Percentiles rank a stretch among this genome's conserved stretches.
These are phyloP conservation scores for Orycteropus afer DNA, from an alignment of 2,113 vertebrate genomes.

Conservation along the genomic window DNA sequence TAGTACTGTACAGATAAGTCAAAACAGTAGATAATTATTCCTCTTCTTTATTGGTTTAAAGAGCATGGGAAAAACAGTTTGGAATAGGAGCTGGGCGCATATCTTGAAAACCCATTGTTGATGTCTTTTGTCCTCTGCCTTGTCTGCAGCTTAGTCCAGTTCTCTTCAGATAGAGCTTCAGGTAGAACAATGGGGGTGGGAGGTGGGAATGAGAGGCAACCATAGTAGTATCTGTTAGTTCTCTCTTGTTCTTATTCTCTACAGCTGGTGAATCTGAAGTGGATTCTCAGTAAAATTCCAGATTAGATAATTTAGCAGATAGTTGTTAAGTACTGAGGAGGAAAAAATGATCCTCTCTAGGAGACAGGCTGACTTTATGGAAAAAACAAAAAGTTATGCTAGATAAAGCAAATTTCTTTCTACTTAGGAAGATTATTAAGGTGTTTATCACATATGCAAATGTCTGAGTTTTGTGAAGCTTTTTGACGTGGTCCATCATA, in stretches of 20 bases:
- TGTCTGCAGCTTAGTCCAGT: not conserved
- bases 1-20: not conserved
- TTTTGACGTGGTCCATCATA: slow-evolving; percentile 22
- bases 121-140: not conserved
- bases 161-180: not conserved
- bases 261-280: not conserved
- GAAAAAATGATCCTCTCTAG: slow-evolving; percentile 8
- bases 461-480: slow-evolving; percentile 35
- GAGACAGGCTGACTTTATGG: not conserved
- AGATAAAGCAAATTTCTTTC: slow-evolving; percentile 26
- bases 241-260: not conserved
- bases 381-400: not conserved
- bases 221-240: not conserved
- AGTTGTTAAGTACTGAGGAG: not conserved
- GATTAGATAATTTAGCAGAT: slow-evolving; percentile 17
- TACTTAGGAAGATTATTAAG: slow-evolving; percentile 13
- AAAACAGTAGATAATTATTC: not conserved
- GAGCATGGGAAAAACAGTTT: not conserved
- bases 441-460: not conserved
- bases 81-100: not conserved
- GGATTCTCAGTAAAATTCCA: not conserved
- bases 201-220: not conserved
- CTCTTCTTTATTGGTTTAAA: slow-evolving; percentile 12
- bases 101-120: slow-evolving; percentile 24
- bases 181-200: not conserved